Conservation (phyloP, 2,888 invertebrate species). For the Eumerus sabulonum region DNA sequence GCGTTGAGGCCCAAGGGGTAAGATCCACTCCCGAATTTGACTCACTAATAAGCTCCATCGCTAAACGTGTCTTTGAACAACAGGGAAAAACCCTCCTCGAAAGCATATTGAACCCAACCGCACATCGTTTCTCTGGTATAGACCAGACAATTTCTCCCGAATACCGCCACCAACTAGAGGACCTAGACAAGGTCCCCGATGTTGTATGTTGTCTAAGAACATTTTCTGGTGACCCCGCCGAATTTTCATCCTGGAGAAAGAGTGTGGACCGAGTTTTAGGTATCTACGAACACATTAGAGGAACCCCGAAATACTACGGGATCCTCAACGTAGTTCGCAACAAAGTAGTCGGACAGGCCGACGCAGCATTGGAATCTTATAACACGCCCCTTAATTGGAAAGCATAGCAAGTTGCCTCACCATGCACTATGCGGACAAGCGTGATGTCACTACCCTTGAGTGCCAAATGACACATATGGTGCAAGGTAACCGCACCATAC, state of each 20-base stretch:
- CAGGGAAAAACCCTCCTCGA: background rate
- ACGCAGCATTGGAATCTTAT: constrained; percentile 14
- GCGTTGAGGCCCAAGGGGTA: no score
- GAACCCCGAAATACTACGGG: constrained; percentile 18
- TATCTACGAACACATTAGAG: constrained; percentile 6
- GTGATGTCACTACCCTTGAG: constrained; percentile 52
- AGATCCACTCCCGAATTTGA: background rate
- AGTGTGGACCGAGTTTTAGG: constrained; percentile 16
- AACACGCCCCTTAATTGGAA: constrained; percentile 37
- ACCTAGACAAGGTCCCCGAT: constrained; percentile 7
- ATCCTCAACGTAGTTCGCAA: constrained; percentile 7
- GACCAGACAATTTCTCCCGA: constrained; percentile 3
- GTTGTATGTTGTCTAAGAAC: constrained; percentile 9
- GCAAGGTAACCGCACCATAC: constrained; percentile 50
- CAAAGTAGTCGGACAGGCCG: constrained; percentile 17
- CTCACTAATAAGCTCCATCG: background rate
- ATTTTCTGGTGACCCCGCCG: constrained; percentile 29
- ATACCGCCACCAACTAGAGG: constrained; percentile 3
- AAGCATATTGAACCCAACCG: constrained; percentile 1
- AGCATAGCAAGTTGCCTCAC: constrained; percentile 49
- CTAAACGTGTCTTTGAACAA: background rate
- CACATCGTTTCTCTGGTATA: background rate
- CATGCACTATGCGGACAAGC: constrained; percentile 50
- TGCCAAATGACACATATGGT: constrained; percentile 54
- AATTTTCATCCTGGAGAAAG: constrained; percentile 34